Evolutionary conservation across 2,797 vertebrate species (phyloP).

Genomic region (Pseudomugil gertrudae): DNA sequence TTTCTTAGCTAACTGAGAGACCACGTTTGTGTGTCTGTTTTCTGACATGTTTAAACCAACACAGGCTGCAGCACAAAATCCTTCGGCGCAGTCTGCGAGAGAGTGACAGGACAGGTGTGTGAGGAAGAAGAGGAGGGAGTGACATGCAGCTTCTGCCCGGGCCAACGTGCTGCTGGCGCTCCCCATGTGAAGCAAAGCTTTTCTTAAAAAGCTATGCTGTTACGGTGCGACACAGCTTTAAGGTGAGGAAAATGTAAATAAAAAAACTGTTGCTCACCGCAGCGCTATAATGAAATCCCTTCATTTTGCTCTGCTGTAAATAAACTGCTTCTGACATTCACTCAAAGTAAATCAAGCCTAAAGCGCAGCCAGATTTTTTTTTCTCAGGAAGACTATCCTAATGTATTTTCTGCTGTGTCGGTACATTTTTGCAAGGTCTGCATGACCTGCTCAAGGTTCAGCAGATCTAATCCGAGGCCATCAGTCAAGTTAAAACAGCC

Average conservation of each 20-base stretch:
- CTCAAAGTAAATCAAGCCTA: conserved; percentile 3
- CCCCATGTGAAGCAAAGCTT: conserved; percentile 6
- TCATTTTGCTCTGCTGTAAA: background rate
- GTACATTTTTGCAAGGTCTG: conserved; percentile 1
- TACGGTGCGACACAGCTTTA: background rate
- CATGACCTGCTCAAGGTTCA: conserved; percentile 8
- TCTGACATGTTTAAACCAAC: conserved; percentile 6
- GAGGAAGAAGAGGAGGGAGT: conserved; percentile 8
- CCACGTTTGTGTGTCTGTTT: background rate
- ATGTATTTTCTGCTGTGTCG: background rate
- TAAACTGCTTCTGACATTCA: background rate
- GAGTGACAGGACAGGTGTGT: conserved; percentile 46
- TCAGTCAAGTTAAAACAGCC: conserved; percentile 57
- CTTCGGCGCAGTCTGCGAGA: background rate
- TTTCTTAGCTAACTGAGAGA: background rate
- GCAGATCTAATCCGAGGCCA: conserved; percentile 35
- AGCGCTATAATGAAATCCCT: background rate
- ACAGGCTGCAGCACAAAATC: background rate
- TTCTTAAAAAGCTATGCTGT: background rate
- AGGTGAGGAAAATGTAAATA: background rate
- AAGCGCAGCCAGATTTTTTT: background rate
- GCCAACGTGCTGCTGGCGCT: background rate
- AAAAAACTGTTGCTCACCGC: background rate
- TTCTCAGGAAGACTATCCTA: conserved; percentile 4
- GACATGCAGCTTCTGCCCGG: conserved; percentile 6